Conservation (phyloP, 2,797 vertebrate species). For the Karalla daura region DNA sequence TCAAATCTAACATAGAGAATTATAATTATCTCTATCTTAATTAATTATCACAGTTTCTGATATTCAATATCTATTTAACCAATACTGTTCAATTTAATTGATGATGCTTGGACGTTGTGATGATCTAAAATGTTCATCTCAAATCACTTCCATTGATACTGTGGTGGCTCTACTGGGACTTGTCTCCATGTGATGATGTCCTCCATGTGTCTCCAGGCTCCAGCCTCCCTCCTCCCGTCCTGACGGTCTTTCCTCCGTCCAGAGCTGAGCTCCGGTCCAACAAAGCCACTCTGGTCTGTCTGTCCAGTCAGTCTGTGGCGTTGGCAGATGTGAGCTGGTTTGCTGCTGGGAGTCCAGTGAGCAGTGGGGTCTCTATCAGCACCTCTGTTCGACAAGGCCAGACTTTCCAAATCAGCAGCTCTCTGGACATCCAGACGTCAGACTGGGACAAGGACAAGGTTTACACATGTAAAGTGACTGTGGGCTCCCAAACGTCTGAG, state of each 20-base stretch:
- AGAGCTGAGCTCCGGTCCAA: constrained; percentile 58
- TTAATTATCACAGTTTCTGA: too few species aligned
- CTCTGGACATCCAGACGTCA: constrained; percentile 53
- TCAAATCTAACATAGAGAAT: too few species aligned
- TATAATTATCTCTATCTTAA: too few species aligned
- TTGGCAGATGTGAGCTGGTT: constrained; percentile 71
- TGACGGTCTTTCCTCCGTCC: constrained; percentile 72
- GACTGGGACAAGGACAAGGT: constrained; percentile 44
- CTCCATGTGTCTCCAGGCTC: constrained; percentile 22
- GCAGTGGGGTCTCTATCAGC: too few species aligned
- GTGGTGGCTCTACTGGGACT: background rate
- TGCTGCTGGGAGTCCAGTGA: constrained; percentile 38
- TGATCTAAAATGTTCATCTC: too few species aligned
- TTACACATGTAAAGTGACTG: constrained; percentile 53
- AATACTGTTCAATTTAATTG: too few species aligned
- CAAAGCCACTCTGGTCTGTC: constrained; percentile 63
- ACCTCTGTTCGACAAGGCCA: too few species aligned
- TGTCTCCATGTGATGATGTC: background rate
- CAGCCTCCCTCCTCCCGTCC: constrained; percentile 50
- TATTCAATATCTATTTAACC: too few species aligned
- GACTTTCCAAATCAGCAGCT: constrained; percentile 72
- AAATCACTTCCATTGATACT: too few species aligned
- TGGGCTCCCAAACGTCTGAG: background rate
- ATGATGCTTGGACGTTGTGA: too few species aligned
- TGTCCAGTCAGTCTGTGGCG: constrained; percentile 51